phyloP scores from a whole-genome alignment of 2,113 vertebrate genomes.

The Proterorhinus semilunaris region DNA sequence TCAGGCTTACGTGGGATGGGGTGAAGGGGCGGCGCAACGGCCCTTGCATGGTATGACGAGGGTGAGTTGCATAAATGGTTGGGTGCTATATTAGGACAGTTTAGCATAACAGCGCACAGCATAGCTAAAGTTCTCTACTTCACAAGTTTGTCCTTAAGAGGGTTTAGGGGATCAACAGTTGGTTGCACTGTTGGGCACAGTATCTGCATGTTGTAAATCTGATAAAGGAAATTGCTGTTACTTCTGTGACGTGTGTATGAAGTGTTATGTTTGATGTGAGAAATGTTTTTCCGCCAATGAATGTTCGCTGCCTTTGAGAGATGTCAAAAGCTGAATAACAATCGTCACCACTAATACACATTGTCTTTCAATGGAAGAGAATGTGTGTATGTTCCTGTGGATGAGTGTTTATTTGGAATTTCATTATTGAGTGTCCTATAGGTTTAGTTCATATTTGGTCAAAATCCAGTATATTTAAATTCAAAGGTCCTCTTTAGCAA shows the following conservation, averaged over 20 bases:
- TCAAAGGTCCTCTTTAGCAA: neutral
- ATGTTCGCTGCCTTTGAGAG: slow-evolving; percentile 55
- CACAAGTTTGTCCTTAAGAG: neutral
- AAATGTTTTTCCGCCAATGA: slow-evolving; percentile 43
- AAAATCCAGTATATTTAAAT: neutral
- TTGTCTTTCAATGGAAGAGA: slow-evolving; percentile 37
- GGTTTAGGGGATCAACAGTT: slow-evolving; percentile 11
- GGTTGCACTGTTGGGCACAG: slow-evolving; percentile 13
- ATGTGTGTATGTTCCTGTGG: slow-evolving; percentile 16
- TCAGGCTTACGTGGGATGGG: slow-evolving; percentile 58
- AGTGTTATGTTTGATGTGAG: slow-evolving; percentile 25
- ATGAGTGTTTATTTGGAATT: slow-evolving; percentile 4
- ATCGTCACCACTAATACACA: slow-evolving; percentile 65
- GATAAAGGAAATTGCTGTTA: slow-evolving; percentile 17
- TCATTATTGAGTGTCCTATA: neutral
- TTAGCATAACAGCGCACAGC: neutral
- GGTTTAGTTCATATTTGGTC: neutral
- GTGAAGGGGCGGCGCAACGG: slow-evolving; percentile 42
- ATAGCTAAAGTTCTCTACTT: neutral
- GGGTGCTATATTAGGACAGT: slow-evolving; percentile 25
- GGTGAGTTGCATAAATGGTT: slow-evolving; percentile 47
- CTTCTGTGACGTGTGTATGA: slow-evolving; percentile 35
- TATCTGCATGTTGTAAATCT: slow-evolving; percentile 41
- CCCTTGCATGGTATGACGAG: slow-evolving; percentile 50
- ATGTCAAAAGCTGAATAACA: slow-evolving; percentile 58